Conservation (phyloP, 2,113 vertebrate species). For the Antigone vipio region DNA sequence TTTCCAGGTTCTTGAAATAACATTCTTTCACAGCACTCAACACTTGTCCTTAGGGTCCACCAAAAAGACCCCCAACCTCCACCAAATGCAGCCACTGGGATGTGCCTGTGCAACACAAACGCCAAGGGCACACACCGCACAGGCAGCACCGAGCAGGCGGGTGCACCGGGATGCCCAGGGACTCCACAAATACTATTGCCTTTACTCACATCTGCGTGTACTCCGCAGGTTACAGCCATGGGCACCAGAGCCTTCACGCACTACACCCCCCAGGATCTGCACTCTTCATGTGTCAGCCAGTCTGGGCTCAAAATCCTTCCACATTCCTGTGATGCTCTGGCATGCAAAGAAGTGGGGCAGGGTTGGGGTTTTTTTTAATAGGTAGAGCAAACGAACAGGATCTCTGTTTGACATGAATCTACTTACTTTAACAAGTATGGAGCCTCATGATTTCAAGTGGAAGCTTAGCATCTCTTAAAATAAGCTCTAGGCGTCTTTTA, state of each 20-base stretch:
- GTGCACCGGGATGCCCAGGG: background rate
- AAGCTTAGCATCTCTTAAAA: conserved; percentile 62
- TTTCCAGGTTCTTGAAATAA: background rate
- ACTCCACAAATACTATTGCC: background rate
- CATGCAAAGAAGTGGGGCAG: background rate
- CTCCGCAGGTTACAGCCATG: background rate
- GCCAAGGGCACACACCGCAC: background rate
- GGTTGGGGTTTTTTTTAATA: background rate
- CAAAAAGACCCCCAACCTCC: background rate
- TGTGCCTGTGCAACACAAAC: background rate
- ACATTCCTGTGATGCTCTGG: background rate
- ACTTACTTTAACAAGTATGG: background rate
- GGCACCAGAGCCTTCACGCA: background rate
- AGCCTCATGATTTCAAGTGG: conserved; percentile 1
- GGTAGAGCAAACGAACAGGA: background rate
- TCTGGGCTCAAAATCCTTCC: background rate
- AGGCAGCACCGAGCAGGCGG: background rate
- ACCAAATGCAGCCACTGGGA: background rate
- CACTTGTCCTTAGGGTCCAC: background rate
- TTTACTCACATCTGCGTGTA: background rate
- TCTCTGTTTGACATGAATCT: background rate
- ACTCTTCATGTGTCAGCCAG: background rate
- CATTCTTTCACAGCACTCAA: background rate
- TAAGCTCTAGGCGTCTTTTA: background rate
- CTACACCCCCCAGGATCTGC: background rate